Conservation (phyloP, 2,113 vertebrate genomes). For the Procavia capensis region DNA sequence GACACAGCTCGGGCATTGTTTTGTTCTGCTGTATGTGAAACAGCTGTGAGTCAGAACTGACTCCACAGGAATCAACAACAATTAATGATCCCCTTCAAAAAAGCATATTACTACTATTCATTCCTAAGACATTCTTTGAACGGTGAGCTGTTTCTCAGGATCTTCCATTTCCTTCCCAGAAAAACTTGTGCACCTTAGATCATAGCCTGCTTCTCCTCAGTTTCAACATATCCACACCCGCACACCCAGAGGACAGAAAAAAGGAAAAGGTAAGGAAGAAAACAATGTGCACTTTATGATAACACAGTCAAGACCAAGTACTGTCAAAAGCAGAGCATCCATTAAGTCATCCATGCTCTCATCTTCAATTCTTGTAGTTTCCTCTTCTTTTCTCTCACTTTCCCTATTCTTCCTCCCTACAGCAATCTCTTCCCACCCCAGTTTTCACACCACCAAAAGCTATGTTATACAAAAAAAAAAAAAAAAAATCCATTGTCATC, state of each 20-base stretch:
- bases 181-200: not conserved
- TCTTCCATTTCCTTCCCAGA: not conserved
- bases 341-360: not conserved
- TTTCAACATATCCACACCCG: slow-evolving; percentile 31
- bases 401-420: not conserved
- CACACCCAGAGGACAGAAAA: not conserved
- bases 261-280: not conserved
- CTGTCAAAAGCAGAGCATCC: not conserved
- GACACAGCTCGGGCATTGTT: too few relatives aligned
- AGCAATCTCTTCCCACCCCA: not conserved
- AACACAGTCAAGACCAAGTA: not conserved
- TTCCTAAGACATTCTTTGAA: not conserved
- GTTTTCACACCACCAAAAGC: not conserved
- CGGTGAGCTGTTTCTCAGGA: not conserved
- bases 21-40: too few relatives aligned
- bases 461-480: not conserved
- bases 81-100: not conserved
- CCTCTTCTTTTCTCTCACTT: not conserved
- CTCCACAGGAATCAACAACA: too few relatives aligned
- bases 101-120: not conserved
- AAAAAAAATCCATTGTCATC: too few relatives aligned
- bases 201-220: not conserved
- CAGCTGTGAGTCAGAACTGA: too few relatives aligned
- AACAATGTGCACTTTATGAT: not conserved
- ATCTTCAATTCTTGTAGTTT: not conserved